Percentiles rank a stretch among this genome's conserved stretches.
Evolutionary conservation across 2,797 vertebrate species (phyloP).

Genomic region (Chaetodon trifasciatus): DNA sequence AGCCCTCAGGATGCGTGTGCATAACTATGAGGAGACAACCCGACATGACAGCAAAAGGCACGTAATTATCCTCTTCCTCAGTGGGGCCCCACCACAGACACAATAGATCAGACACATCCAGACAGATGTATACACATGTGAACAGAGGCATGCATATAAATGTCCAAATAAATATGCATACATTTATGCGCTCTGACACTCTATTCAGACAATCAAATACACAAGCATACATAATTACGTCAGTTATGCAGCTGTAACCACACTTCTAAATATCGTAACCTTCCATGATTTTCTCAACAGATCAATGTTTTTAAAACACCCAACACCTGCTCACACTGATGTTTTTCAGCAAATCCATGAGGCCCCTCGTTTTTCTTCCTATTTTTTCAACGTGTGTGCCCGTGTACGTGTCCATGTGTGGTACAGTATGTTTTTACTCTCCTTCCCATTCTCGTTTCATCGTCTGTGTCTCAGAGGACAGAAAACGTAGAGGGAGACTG

Average conservation of each 20-base stretch:
- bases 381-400: constrained; percentile 21
- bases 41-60: constrained; percentile 65
- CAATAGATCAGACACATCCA: constrained; percentile 37
- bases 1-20: constrained; percentile 54
- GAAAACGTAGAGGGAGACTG: constrained; percentile 58
- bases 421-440: constrained; percentile 59
- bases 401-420: constrained; percentile 33
- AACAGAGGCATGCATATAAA: constrained; percentile 45
- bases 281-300: constrained; percentile 31
- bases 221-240: not conserved
- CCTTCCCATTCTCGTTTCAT: constrained; percentile 65
- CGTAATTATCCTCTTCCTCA: constrained; percentile 62
- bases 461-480: constrained; percentile 65
- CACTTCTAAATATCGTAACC: constrained; percentile 13
- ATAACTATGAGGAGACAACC: constrained; percentile 64
- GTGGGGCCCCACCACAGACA: constrained; percentile 33
- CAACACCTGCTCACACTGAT: constrained; percentile 19
- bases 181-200: not conserved
- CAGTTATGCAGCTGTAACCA: not conserved
- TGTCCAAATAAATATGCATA: constrained; percentile 43
- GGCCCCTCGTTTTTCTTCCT: constrained; percentile 18
- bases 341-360: constrained; percentile 49
- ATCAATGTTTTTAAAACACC: constrained; percentile 27
- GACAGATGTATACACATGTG: constrained; percentile 42
- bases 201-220: constrained; percentile 1